Conservation (phyloP, 2,888 invertebrate species). For the Epiblema foenella region DNA sequence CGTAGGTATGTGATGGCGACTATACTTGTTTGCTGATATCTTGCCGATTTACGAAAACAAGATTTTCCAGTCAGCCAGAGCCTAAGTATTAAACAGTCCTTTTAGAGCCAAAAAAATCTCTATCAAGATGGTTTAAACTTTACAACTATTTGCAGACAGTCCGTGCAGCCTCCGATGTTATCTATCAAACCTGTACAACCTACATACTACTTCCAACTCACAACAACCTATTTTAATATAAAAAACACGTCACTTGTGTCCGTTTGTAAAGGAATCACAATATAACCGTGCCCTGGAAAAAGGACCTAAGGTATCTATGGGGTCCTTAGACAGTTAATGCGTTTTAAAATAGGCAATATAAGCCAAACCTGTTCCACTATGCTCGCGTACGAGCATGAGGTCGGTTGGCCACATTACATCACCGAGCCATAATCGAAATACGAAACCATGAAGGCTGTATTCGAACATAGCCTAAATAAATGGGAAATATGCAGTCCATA, state of each 20-base stretch:
- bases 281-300: conserved; percentile 5
- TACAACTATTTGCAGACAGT: conserved; percentile 29
- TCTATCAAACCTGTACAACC: conserved; percentile 39
- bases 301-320: background rate
- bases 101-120: background rate
- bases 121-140: conserved; percentile 26
- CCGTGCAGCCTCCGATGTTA: conserved; percentile 29
- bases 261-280: background rate
- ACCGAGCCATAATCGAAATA: conserved; percentile 49
- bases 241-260: conserved; percentile 8
- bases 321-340: conserved; percentile 12
- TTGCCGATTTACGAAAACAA: background rate
- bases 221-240: conserved; percentile 10
- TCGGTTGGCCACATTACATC: conserved; percentile 66
- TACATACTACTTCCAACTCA: conserved; percentile 13
- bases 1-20: no score
- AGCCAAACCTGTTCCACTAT: conserved; percentile 53
- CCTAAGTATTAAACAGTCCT: background rate
- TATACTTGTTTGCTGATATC: background rate
- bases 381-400: conserved; percentile 60
- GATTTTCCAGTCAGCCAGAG: background rate
- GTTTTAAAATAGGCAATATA: background rate
- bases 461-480: conserved; percentile 33
- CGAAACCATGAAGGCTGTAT: conserved; percentile 45
- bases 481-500: no score